A percentile compares a stretch with the other conserved stretches of the same genome.
Evolutionary conservation across 2,113 vertebrate species (phyloP).

Genomic region (Corythornis madagascariensis): DNA sequence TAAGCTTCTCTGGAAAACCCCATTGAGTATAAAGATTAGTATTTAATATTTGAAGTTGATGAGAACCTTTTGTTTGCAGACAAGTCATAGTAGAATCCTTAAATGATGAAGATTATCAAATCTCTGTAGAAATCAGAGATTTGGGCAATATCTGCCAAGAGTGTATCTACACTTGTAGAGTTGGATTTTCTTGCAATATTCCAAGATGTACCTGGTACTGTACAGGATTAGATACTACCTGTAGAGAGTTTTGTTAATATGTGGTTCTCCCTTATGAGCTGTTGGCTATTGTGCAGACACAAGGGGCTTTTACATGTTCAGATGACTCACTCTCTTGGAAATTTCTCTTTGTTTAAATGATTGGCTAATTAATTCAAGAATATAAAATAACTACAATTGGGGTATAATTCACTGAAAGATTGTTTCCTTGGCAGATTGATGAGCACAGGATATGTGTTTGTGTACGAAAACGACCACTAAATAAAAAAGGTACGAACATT

Average conservation of each 20-base stretch:
- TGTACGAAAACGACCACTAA: slow-evolving; percentile 94
- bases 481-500: slow-evolving; percentile 89
- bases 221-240: background rate
- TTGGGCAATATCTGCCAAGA: background rate
- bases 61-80: background rate
- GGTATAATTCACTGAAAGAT: background rate
- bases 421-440: slow-evolving; percentile 85
- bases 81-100: background rate
- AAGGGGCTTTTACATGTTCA: background rate
- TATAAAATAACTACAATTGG: background rate
- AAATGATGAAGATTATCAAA: background rate
- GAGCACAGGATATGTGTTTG: slow-evolving; percentile 98
- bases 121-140: background rate
- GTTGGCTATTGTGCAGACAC: background rate
- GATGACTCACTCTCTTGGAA: background rate
- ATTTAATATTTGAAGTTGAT: background rate
- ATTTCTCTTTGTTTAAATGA: background rate
- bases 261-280: background rate
- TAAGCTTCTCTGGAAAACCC: background rate
- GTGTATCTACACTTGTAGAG: background rate
- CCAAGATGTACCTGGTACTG: background rate
- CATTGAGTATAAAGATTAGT: background rate
- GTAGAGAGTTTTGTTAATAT: background rate
- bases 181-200: background rate
- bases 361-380: background rate